Conservation (phyloP, 2,113 vertebrate genomes). For the Eleginops maclovinus region DNA sequence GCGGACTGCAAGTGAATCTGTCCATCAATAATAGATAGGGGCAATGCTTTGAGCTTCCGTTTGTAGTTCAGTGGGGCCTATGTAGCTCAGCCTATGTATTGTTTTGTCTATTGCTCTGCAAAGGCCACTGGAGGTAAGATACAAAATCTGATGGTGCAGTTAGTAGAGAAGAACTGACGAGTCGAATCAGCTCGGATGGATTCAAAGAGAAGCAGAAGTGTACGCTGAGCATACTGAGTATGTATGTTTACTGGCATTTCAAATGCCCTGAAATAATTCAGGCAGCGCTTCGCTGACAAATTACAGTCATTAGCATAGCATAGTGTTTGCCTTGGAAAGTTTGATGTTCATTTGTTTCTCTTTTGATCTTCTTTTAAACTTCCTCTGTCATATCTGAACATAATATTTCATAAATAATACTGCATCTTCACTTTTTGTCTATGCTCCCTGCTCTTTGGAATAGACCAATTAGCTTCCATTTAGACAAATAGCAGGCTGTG, state of each 20-base stretch:
- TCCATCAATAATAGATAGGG: conserved; percentile 69
- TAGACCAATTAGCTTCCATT: conserved; percentile 11
- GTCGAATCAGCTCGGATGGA: conserved; percentile 41
- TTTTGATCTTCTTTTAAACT: conserved; percentile 36
- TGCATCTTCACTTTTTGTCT: not conserved
- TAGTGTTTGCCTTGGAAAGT: conserved; percentile 41
- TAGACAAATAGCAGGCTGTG: not conserved
- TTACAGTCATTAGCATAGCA: conserved; percentile 48
- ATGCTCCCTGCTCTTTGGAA: not conserved
- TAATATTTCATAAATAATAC: conserved; percentile 19
- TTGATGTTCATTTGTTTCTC: conserved; percentile 30
- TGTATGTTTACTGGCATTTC: conserved; percentile 44
- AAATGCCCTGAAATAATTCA: conserved; percentile 34
- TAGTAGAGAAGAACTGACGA: conserved; percentile 34
- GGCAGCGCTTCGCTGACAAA: conserved; percentile 43
- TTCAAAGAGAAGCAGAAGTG: conserved; percentile 44
- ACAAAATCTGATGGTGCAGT: conserved; percentile 50
- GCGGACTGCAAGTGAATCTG: conserved; percentile 51
- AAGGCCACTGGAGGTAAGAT: conserved; percentile 35
- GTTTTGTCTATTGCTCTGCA: conserved; percentile 48
- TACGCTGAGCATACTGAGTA: conserved; percentile 43
- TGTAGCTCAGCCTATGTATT: conserved; percentile 47
- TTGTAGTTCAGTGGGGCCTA: conserved; percentile 53
- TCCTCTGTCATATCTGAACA: not conserved
- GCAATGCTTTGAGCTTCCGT: conserved; percentile 59